Conservation (phyloP, 2,797 vertebrate species). For the Distichodus sexfasciatus region DNA sequence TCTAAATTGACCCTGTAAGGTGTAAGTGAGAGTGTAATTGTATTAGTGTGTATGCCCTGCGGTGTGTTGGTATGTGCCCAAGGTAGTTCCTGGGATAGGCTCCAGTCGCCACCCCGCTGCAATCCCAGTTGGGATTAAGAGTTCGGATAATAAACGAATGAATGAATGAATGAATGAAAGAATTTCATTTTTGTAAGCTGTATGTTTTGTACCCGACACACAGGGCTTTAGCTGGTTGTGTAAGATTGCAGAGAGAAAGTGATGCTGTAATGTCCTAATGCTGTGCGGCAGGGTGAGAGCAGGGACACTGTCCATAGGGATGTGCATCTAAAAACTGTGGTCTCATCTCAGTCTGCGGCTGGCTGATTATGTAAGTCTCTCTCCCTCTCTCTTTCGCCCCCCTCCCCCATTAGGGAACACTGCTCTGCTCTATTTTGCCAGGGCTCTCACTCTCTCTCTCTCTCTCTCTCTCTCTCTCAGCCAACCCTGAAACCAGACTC, state of each 20-base stretch:
- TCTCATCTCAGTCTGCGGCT: slow-evolving; percentile 54
- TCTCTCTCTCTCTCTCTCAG: slow-evolving; percentile 30
- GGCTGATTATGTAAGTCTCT: slow-evolving; percentile 68
- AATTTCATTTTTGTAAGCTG: too few relatives aligned
- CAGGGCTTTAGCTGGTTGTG: neutral
- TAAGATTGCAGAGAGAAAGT: neutral
- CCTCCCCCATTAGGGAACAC: slow-evolving; percentile 1
- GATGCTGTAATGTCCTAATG: too few relatives aligned
- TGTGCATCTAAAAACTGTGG: slow-evolving; percentile 46
- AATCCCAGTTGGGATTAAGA: too few relatives aligned
- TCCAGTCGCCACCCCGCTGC: too few relatives aligned
- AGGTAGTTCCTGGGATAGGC: too few relatives aligned
- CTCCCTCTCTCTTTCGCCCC: slow-evolving; percentile 6
- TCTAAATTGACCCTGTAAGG: too few relatives aligned
- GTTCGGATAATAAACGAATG: too few relatives aligned
- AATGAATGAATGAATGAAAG: too few relatives aligned
- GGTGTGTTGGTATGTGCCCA: too few relatives aligned
- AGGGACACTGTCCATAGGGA: slow-evolving; percentile 24
- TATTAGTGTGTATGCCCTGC: too few relatives aligned
- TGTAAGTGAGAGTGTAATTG: too few relatives aligned
- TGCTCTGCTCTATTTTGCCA: neutral
- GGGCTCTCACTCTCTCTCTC: slow-evolving; percentile 29
- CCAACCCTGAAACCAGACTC: slow-evolving; percentile 43
- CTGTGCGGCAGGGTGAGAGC: slow-evolving; percentile 1
- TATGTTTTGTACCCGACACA: too few relatives aligned